phyloP scores from a whole-genome alignment of 1,140 invertebrate species.

The Lucilia cuprina region DNA sequence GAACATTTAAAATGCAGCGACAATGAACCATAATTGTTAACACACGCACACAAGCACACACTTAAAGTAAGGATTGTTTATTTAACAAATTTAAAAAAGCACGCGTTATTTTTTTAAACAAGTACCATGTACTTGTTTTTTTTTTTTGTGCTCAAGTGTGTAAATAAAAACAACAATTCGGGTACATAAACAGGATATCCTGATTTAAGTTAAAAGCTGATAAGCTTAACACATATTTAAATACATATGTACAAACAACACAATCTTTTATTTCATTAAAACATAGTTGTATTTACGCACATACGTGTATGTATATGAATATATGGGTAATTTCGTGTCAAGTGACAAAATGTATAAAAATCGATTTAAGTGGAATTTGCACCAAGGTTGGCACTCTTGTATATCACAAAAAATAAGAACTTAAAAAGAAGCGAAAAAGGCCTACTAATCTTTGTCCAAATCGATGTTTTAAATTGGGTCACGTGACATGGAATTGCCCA shows the following conservation, averaged over 20 bases:
- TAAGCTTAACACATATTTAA: neutral
- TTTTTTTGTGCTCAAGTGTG: neutral
- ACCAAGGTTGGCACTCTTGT: too few relatives aligned
- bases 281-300: too few relatives aligned
- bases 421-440: too few relatives aligned
- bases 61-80: neutral
- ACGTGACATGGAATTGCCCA: neutral
- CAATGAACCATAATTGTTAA: neutral
- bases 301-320: too few relatives aligned
- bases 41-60: neutral
- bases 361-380: too few relatives aligned
- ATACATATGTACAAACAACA: neutral
- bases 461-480: too few relatives aligned
- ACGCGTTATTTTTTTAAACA: neutral
- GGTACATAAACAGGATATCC: neutral
- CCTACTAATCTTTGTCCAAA: too few relatives aligned
- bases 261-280: too few relatives aligned
- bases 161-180: neutral
- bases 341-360: too few relatives aligned
- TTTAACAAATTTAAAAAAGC: constrained; percentile 11
- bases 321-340: too few relatives aligned
- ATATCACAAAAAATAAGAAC: too few relatives aligned
- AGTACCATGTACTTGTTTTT: neutral
- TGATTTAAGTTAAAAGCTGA: neutral
- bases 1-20: too few relatives aligned